Base-by-base conservation (phyloP, 2,888 invertebrate species). In the Diploptera punctata region DNA sequence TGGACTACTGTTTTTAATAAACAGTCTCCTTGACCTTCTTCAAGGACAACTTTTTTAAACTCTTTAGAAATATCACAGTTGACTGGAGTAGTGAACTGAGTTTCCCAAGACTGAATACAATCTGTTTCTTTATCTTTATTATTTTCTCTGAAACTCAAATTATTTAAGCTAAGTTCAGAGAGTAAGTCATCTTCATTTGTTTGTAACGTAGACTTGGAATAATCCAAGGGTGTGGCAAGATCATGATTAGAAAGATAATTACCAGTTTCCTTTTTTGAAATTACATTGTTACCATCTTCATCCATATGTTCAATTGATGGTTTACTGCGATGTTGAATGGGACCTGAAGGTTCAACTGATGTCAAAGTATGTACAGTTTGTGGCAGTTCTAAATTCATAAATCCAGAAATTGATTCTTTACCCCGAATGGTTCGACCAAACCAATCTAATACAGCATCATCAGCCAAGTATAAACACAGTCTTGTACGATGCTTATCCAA, bases 391-490 rank as follows among this genome's bases (percentile, higher is more conserved):
- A 38, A 26, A n/a, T 44, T 21, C 16, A 74, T 19, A 38, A 68
- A 74, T 1, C 43, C 24, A 21, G 13, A 24, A 31, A 74, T 44
- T 18, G 54, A 44, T n/a, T 71, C 44, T 33, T 31, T 26, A 4
- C 74, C 71, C 10, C n/a, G 26, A 3, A 72, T 19, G 3, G 65
- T 57, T 10, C 47, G 62, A 9, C 71, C 74, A 67, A 74, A 74
- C 74, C 74, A 74, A 43, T 72, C 65, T 18, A 74, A 24, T 1
- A 71, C 26, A 9, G 68, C 65, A 26, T 74, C 68, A 7, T 71
- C 44, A 31, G 65, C 44, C 10, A 74, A 26, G 29, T 72, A 65
- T 9, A 19, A 5, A 33, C 62, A 21, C 24, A 74, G 33, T 2
- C 9, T 24, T 5, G 61, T 57, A 16, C 74, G 38, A 5, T 62